Evolutionary conservation across 2,888 invertebrate species (phyloP).

Genomic region (Eupelmus urozonus): DNA sequence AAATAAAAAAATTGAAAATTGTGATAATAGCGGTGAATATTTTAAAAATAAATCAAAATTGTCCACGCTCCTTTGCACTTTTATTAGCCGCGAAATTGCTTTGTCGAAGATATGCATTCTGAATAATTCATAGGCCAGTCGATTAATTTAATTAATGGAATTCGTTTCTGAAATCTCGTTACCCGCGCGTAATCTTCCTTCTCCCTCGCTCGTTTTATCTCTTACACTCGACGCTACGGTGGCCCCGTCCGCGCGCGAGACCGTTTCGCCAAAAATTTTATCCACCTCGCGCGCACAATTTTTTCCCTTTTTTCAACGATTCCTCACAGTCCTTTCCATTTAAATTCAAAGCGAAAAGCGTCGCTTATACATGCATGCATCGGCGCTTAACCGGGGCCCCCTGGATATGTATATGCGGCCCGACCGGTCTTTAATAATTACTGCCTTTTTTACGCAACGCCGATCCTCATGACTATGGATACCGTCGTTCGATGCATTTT

Average conservation of each 20-base stretch:
- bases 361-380: slow-evolving; percentile 8
- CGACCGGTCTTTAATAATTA: slow-evolving; percentile 57
- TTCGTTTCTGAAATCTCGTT: slow-evolving; percentile 19
- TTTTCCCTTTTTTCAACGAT: background rate
- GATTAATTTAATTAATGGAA: slow-evolving; percentile 45
- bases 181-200: slow-evolving; percentile 6
- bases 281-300: background rate
- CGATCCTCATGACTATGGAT: slow-evolving; percentile 57
- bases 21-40: background rate
- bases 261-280: slow-evolving; percentile 26
- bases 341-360: slow-evolving; percentile 38
- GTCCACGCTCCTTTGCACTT: slow-evolving; percentile 23
- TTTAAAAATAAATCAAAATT: slow-evolving; percentile 28
- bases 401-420: slow-evolving; percentile 7
- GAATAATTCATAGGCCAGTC: slow-evolving; percentile 26
- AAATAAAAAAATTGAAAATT: slow-evolving; percentile 13
- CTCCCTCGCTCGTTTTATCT: background rate
- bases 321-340: slow-evolving; percentile 28
- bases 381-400: background rate
- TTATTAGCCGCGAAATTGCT: slow-evolving; percentile 33
- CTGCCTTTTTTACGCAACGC: slow-evolving; percentile 50
- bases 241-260: background rate
- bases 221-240: slow-evolving; percentile 3
- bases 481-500: slow-evolving; percentile 14
- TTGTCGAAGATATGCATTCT: slow-evolving; percentile 35